Evolutionary conservation across 2,113 vertebrate species (phyloP).

Genomic region (Saguinus midas): DNA sequence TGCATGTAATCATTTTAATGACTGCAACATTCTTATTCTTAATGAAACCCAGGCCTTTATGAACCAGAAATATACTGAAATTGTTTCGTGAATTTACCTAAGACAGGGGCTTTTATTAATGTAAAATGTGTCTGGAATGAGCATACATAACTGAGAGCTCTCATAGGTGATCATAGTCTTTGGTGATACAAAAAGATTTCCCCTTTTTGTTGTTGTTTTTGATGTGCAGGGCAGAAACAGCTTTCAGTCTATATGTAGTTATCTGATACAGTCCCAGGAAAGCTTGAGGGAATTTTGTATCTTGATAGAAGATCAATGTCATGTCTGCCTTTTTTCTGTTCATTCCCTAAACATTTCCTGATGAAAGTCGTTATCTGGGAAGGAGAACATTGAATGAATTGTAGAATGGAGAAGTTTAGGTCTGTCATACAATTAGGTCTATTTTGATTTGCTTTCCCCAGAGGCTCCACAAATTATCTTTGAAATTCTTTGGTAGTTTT

Average conservation of each 20-base stretch:
- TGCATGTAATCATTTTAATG: background rate
- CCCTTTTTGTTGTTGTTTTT: background rate
- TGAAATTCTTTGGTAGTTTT: conserved; percentile 6
- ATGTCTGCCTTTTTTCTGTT: background rate
- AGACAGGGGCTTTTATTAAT: background rate
- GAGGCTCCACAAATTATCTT: background rate
- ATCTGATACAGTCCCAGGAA: background rate
- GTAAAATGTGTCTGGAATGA: background rate
- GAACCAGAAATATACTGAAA: background rate
- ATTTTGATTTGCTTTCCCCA: background rate
- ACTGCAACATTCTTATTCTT: background rate
- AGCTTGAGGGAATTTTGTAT: background rate
- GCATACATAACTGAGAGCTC: background rate
- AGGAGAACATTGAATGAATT: background rate
- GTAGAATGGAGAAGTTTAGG: background rate
- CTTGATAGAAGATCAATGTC: background rate
- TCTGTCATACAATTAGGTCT: background rate
- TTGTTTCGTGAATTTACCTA: conserved; percentile 1
- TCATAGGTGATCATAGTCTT: background rate
- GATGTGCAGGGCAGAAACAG: background rate
- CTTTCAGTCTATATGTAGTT: background rate
- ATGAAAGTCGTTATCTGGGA: background rate
- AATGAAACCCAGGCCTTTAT: background rate
- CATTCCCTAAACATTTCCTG: background rate
- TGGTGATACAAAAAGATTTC: background rate